Evolutionary conservation across 2,113 vertebrate genomes (phyloP), one percentile per base, ranked within the genome.

Genomic region (Sebastes fasciatus): DNA sequence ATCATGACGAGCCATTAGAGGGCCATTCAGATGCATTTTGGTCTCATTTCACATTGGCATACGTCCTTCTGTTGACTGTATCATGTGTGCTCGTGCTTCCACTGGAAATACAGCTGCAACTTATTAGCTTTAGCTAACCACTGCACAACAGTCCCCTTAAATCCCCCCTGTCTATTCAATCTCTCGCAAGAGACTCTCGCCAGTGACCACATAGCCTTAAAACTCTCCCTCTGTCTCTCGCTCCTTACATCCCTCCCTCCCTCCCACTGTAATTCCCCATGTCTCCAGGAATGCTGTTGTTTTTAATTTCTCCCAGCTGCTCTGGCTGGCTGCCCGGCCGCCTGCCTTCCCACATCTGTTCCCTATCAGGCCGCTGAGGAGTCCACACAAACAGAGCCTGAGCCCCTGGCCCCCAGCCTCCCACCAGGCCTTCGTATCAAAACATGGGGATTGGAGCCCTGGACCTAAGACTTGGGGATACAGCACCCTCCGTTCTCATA

Each of bases 261-360:
- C 84, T 85, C 89, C 14, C 93, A 91, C 93, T 93, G 93, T 96
- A 95, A 96, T 95, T 95, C 94, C 94, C 92, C 93, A 93, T 93
- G 94, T 95, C 95, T 51, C 46, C 80, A 94, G 96, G 95, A 96
- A 95, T 95, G 90, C 94, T 95, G 93, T 89, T 96, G 95, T 95
- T 94, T 91, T 94, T 97, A 97, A 97, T 96, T 95, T 96, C 94
- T 96, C 96, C 96, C 97, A 97, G 96, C 95, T 95, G 91, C 96
- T 96, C 91, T 74, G 93, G 96, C 95, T 94, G 89, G 82, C 86
- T 94, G 95, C 96, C 96, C 94, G 91, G 92, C 94, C 93, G 95
- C 95, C 95, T 95, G 96, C 95, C 95, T 96, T 94, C 94, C 94
- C 94, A 96, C 96, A 97, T 98, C 97, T 98, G 97, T 95, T 96